These are phyloP conservation scores for Falcaria lacertinaria DNA, from an alignment of 2,888 invertebrate species.

Conservation along the genomic window DNA sequence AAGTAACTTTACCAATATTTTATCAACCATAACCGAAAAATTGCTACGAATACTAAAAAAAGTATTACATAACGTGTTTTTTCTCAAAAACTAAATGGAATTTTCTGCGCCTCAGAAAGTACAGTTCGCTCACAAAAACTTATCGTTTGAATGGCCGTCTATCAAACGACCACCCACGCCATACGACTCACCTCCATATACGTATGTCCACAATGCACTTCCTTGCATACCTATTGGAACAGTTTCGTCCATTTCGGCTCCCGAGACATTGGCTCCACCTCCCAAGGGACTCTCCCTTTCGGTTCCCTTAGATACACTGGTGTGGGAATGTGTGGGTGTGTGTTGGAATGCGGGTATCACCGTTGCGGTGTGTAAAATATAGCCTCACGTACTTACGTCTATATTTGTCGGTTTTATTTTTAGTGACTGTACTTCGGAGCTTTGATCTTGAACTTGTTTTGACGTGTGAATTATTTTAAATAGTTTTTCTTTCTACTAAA, in stretches of 20 bases:
- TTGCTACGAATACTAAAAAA: neutral
- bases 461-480: neutral
- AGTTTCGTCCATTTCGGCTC: constrained; percentile 65
- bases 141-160: constrained; percentile 40
- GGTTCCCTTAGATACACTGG: constrained; percentile 26
- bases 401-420: constrained; percentile 54
- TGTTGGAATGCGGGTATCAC: constrained; percentile 20
- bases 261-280: constrained; percentile 75
- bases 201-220: constrained; percentile 60
- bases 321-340: constrained; percentile 40
- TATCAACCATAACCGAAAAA: too few relatives aligned
- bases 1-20: too few relatives aligned
- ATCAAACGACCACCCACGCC: constrained; percentile 47
- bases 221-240: constrained; percentile 73
- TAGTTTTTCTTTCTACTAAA: too few relatives aligned
- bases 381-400: constrained; percentile 27
- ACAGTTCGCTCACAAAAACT: constrained; percentile 18
- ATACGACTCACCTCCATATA: constrained; percentile 17
- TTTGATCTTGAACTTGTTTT: constrained; percentile 54
- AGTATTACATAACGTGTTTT: neutral
- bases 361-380: constrained; percentile 39
- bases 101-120: constrained; percentile 12
- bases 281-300: constrained; percentile 78
- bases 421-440: constrained; percentile 35
- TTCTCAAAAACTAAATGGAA: neutral